Evolutionary conservation across 2,888 invertebrate genomes (phyloP).

Genomic region (Aradus depressus): DNA sequence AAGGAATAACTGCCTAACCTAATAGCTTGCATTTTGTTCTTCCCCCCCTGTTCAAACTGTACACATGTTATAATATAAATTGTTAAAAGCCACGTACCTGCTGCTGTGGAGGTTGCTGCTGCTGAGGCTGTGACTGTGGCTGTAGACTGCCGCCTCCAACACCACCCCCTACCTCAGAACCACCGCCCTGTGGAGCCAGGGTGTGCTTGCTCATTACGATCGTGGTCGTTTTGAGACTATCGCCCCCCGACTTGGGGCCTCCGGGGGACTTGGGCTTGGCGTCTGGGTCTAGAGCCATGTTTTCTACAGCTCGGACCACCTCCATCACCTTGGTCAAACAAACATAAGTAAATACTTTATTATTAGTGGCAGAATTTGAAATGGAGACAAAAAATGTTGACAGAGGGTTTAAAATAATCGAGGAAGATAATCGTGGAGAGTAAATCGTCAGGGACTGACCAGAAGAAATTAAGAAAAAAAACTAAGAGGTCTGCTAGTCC

Average conservation of each 20-base stretch:
- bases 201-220: slow-evolving; percentile 92
- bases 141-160: too few relatives aligned
- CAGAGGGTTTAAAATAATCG: background rate
- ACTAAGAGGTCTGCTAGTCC: too few relatives aligned
- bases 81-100: too few relatives aligned
- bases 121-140: too few relatives aligned
- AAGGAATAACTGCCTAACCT: too few relatives aligned
- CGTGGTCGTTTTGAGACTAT: slow-evolving; percentile 73
- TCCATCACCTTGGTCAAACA: slow-evolving; percentile 56
- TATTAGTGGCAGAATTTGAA: background rate
- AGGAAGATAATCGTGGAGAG: background rate
- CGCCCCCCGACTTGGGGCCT: slow-evolving; percentile 42
- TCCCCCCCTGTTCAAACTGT: too few relatives aligned
- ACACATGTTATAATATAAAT: too few relatives aligned
- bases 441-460: background rate
- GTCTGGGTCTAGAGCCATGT: slow-evolving; percentile 49
- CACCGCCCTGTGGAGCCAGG: slow-evolving; percentile 60
- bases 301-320: slow-evolving; percentile 79
- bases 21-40: too few relatives aligned
- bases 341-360: background rate
- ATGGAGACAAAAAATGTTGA: background rate
- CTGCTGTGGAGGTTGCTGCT: too few relatives aligned
- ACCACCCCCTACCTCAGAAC: too few relatives aligned
- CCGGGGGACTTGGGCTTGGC: slow-evolving; percentile 63
- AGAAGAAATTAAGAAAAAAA: background rate